Evolutionary conservation across 2,888 invertebrate genomes (phyloP), one percentile per base, ranked within the genome.

Genomic region (Graphium colonna): DNA sequence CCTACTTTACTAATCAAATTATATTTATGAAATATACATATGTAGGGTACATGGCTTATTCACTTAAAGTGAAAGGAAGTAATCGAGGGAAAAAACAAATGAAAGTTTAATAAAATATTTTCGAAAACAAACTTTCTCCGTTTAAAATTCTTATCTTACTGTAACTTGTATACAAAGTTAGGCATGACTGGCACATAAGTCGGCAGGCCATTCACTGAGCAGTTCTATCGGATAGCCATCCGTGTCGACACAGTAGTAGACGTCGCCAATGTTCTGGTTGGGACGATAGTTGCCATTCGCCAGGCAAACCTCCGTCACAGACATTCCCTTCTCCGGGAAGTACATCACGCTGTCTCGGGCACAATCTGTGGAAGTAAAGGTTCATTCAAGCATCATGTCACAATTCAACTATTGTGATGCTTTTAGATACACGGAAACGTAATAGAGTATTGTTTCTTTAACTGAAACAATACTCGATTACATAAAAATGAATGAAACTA

Each of bases 231-330:
- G 67, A 67, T 91, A 93, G 1, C 93, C 93, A 73, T 93, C 92
- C 1, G 70, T 68, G 70, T 93, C 93, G 3, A 93, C 91, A 66
- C 93, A 93, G 75, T 91, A 92, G 63, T 73, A 82, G 3, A 78
- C 74, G 51, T 84, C 83, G 13, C 90, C 90, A 31, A 85, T 83
- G 56, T 81, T 82, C 75, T 93, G 93, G 57, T 80, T 67, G n/a
- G 79, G 67, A 21, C 79, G 72, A 71, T 93, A 93, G 82, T 92
- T 92, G 43, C 93, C 93, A 68, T 90, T 91, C 13, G 77, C 81
- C 12, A 63, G 62, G 67, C 93, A 93, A 12, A 74, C 71, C 64
- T 89, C 82, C 5, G 82, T 76, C 62, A 91, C 83, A 18, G 73
- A 68, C 75, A 89, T 79, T 1, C 90, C 91, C 26, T 72, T 81